A percentile compares a stretch with the other conserved stretches of the same genome.
phyloP scores from a whole-genome alignment of 2,888 invertebrate genomes.

The Sympetrum striolatum region DNA sequence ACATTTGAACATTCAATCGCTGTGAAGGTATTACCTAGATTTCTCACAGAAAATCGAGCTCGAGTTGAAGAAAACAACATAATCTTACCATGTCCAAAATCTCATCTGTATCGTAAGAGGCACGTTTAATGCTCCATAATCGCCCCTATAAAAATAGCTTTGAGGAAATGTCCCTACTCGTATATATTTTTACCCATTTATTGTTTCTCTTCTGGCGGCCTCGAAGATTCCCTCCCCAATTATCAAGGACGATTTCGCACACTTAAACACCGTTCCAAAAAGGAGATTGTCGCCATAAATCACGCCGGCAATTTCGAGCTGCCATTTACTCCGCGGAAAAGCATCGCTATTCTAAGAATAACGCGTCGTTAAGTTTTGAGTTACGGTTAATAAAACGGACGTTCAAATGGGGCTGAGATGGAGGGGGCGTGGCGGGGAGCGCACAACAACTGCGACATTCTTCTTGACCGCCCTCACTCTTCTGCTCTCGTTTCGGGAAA shows the following conservation, averaged over 20 bases:
- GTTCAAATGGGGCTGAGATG: not conserved
- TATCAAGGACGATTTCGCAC: not conserved
- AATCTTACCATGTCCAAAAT: not conserved
- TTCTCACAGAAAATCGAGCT: no score
- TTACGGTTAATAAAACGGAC: not conserved
- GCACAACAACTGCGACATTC: not conserved
- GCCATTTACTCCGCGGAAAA: not conserved
- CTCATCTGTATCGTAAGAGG: not conserved
- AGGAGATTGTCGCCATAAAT: not conserved
- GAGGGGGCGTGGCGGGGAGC: not conserved
- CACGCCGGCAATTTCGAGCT: not conserved
- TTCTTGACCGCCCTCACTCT: not conserved
- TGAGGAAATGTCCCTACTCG: not conserved
- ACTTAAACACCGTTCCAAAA: not conserved
- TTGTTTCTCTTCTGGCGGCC: not conserved
- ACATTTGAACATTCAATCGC: no score
- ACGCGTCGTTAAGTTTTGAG: not conserved
- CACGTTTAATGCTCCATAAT: not conserved
- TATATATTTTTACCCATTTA: not conserved
- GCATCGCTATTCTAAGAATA: not conserved
- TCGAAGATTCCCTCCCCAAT: not conserved
- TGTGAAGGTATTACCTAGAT: no score
- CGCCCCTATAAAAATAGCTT: not conserved
- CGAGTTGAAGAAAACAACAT: no score
- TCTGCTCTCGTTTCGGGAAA: not conserved